phyloP scores from a whole-genome alignment of 1,140 invertebrate species.

The Pseudachorutes palmiensis region DNA sequence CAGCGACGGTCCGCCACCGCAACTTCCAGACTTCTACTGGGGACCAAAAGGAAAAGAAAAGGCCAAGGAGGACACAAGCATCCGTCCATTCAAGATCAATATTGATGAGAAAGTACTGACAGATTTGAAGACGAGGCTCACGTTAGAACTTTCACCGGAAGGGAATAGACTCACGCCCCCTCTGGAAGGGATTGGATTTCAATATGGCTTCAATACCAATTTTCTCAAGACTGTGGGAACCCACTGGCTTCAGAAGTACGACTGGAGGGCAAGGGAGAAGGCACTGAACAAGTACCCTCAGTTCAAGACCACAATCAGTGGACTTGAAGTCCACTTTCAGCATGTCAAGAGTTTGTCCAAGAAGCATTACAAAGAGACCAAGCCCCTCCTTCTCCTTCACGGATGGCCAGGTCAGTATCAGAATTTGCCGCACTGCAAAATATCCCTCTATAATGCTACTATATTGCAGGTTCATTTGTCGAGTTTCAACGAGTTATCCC shows the following conservation, averaged over 20 bases:
- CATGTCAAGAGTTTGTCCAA: constrained; percentile 33
- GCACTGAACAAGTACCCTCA: constrained; percentile 46
- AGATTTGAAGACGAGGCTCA: constrained; percentile 54
- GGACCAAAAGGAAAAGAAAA: constrained; percentile 40
- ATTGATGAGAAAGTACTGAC: constrained; percentile 43
- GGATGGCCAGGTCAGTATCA: constrained; percentile 87
- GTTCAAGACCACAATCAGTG: constrained; percentile 49
- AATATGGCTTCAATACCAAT: constrained; percentile 68
- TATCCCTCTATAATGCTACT: too few relatives aligned
- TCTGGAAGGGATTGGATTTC: constrained; percentile 59
- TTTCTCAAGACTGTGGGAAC: constrained; percentile 58
- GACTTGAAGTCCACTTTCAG: constrained; percentile 45
- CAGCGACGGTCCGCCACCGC: constrained; percentile 19
- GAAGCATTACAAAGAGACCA: constrained; percentile 22
- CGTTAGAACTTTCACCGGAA: constrained; percentile 44
- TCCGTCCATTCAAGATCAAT: constrained; percentile 34
- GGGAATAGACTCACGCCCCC: constrained; percentile 47
- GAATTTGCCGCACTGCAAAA: not conserved
- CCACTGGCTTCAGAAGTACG: constrained; percentile 47
- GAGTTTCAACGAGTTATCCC: constrained; percentile 77
- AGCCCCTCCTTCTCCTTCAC: constrained; percentile 60
- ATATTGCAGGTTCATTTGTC: constrained; percentile 68
- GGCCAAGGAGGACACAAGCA: constrained; percentile 28
- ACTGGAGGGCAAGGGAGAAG: constrained; percentile 47
- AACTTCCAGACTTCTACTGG: constrained; percentile 45